Base-by-base conservation (phyloP, 2,113 vertebrate species). In the Rhombomys opimus region DNA sequence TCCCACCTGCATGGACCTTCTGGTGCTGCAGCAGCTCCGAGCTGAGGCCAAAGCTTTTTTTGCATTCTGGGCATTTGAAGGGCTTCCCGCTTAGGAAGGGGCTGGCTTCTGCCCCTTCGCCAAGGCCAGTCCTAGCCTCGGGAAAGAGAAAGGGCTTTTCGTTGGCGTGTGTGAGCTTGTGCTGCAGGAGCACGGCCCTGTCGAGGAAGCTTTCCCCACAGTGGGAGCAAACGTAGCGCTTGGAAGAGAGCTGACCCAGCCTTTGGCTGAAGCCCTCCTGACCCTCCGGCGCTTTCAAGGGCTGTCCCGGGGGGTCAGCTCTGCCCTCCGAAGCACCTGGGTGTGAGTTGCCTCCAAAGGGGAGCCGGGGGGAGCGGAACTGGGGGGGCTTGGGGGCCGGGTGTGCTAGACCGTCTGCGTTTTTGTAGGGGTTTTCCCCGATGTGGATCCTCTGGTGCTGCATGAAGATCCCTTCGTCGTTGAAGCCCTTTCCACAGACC, bases 131-230 rank as follows among this genome's bases (percentile, higher is more conserved):
- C 88, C 97, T 91, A 15, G 89, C 89, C n/a, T 97, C 97, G 0
- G 96, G 89, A 63, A 97, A 97, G 75, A 95, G 96, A 77, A 94
- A 92, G 54, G 97, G 95, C 89, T 97, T 98, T 63, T 97, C 97
- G 0, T 54, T 96, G 87, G 97, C 97, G 2, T 98, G 98, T 15
- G 93, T 96, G 59, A 98, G 91, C 98, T 98, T 97, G 67, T 98
- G 98, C 2, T 98, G 97, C 13, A 97, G 95, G 57, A 98, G 96
- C 81, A 96, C 96, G 0, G 97, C 80, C 2, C 97, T 97, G 78
- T 98, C 98, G 78, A 85, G 92, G 88, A 98, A 98, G 88, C 90
- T 97, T 73, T 99, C 98, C 46, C 97, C 98, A 2, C 97, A 97
- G 94, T 98, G 98, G 25, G 97, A 94, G 54, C 98, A 98, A 41